A percentile compares a stretch with the other conserved stretches of the same genome.
Evolutionary conservation across 2,797 vertebrate species (phyloP).

Genomic region (Sardinella longiceps): DNA sequence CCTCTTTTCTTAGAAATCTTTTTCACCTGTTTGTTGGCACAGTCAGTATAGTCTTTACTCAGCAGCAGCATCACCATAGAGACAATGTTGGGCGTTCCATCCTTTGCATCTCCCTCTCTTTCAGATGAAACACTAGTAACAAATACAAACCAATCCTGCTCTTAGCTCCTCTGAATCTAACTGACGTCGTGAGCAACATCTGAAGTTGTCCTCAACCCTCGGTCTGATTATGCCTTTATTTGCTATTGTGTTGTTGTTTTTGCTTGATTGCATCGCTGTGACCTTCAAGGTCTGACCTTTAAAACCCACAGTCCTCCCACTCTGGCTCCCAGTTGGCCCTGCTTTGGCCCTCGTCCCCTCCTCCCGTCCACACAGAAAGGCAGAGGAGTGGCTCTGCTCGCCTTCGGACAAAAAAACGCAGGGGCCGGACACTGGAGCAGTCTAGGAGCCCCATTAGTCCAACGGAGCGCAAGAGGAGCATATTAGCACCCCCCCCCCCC

Average conservation of each 20-base stretch:
- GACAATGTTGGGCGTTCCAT: constrained; percentile 54
- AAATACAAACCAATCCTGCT: constrained; percentile 33
- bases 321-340: constrained; percentile 51
- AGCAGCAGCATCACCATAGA: neutral
- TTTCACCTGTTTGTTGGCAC: neutral
- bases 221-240: constrained; percentile 84
- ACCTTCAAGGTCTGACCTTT: constrained; percentile 83
- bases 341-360: constrained; percentile 64
- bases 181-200: constrained; percentile 64
- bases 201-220: constrained; percentile 85
- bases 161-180: constrained; percentile 38
- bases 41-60: neutral
- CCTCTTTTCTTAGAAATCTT: neutral
- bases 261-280: constrained; percentile 49
- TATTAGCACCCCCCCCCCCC: neutral
- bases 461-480: neutral
- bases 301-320: constrained; percentile 82
- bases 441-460: constrained; percentile 87
- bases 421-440: constrained; percentile 61
- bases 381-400: constrained; percentile 71
- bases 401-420: constrained; percentile 83
- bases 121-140: constrained; percentile 33
- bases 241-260: constrained; percentile 47
- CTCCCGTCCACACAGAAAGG: constrained; percentile 51
- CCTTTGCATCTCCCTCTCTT: constrained; percentile 62